Conservation (phyloP, 2,888 invertebrate genomes). For the Drosophila bunnanda region DNA sequence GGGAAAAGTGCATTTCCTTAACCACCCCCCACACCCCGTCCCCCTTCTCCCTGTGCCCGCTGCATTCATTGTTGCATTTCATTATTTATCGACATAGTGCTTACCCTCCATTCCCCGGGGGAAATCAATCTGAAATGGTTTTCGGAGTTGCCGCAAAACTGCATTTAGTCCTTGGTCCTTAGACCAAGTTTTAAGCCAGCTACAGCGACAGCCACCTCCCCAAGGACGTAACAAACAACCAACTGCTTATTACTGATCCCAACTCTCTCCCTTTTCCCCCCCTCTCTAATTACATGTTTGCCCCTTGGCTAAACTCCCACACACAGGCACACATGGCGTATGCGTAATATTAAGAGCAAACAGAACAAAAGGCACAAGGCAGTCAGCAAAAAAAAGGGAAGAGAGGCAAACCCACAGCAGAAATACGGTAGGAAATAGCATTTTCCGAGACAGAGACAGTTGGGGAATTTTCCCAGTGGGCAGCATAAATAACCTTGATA, state of each 20-base stretch:
- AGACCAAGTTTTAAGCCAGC: conserved; percentile 30
- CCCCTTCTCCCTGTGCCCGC: background rate
- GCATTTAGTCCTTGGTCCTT: conserved; percentile 22
- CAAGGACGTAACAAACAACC: conserved; percentile 59
- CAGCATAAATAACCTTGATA: conserved; percentile 67
- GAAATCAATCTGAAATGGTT: conserved; percentile 68
- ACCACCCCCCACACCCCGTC: too few species aligned
- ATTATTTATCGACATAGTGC: conserved; percentile 44
- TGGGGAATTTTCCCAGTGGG: conserved; percentile 35
- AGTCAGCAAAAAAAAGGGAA: conserved; percentile 6
- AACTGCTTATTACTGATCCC: conserved; percentile 64
- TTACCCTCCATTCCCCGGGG: conserved; percentile 40
- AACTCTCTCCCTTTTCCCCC: conserved; percentile 28
- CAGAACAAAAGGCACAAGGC: conserved; percentile 29
- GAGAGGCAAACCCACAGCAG: background rate
- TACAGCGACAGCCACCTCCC: conserved; percentile 43
- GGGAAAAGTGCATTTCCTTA: conserved; percentile 63
- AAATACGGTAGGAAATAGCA: conserved; percentile 15
- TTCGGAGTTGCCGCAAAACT: conserved; percentile 24
- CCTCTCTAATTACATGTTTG: conserved; percentile 42
- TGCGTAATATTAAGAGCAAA: conserved; percentile 60
- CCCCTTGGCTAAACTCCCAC: conserved; percentile 45
- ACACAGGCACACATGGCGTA: conserved; percentile 53
- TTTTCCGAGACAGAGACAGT: conserved; percentile 31
- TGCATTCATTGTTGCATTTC: conserved; percentile 35